Percentiles rank a stretch among this genome's conserved stretches.
Conservation (phyloP, 1,140 invertebrate genomes). For the Penaeus vannamei region DNA sequence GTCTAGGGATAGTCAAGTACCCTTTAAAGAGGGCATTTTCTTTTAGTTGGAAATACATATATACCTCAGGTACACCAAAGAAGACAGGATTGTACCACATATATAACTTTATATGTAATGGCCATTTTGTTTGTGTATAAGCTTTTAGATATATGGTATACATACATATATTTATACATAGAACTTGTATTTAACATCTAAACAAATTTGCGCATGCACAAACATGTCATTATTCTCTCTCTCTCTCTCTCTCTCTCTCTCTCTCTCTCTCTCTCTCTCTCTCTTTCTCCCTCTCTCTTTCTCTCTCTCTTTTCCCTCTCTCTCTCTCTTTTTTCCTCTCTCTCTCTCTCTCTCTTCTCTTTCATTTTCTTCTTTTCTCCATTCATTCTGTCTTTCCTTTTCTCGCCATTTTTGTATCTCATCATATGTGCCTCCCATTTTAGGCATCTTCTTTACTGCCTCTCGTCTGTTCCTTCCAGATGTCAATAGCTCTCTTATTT, state of each 20-base stretch:
- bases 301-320: not conserved
- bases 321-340: not conserved
- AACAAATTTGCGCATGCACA: too few relatives aligned
- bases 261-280: not conserved
- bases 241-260: not conserved
- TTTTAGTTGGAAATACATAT: too few relatives aligned
- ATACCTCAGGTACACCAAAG: too few relatives aligned
- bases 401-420: not conserved
- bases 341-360: not conserved
- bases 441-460: not conserved
- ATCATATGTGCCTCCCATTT: not conserved
- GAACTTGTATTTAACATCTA: too few relatives aligned
- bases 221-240: too few relatives aligned
- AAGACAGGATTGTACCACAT: too few relatives aligned
- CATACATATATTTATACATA: not conserved
- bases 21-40: too few relatives aligned
- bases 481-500: not conserved
- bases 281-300: not conserved
- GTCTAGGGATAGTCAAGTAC: too few relatives aligned
- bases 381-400: not conserved
- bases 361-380: not conserved
- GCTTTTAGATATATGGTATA: not conserved
- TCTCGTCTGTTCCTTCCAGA: not conserved
- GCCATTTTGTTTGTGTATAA: not conserved
- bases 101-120: not conserved